Conservation (phyloP, 2,888 invertebrate species). For the Drosophila bunnanda region DNA sequence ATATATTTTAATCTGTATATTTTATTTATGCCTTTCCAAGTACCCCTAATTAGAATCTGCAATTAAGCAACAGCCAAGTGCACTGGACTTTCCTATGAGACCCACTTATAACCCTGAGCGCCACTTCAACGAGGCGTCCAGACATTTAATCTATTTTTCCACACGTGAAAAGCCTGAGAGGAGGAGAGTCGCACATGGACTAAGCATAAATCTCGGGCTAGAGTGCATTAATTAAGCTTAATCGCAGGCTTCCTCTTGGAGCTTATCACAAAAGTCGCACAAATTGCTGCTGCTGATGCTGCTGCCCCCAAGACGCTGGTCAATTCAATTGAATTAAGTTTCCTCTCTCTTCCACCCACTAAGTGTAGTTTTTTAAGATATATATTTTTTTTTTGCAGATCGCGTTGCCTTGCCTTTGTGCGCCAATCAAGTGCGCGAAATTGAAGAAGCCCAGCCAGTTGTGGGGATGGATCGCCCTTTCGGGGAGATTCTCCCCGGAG, state of each 20-base stretch:
- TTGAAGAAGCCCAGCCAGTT: slow-evolving; percentile 21
- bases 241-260: slow-evolving; percentile 70
- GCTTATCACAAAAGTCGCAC: slow-evolving; percentile 49
- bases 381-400: slow-evolving; percentile 30
- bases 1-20: no score
- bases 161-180: slow-evolving; percentile 39
- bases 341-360: slow-evolving; percentile 27
- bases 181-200: slow-evolving; percentile 19
- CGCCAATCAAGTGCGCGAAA: slow-evolving; percentile 45
- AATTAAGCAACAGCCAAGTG: slow-evolving; percentile 27
- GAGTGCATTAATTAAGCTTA: slow-evolving; percentile 76
- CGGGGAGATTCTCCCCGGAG: slow-evolving; percentile 5
- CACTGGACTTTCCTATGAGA: slow-evolving; percentile 3
- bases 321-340: slow-evolving; percentile 69
- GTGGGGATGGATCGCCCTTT: slow-evolving; percentile 26
- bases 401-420: slow-evolving; percentile 38
- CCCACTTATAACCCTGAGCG: slow-evolving; percentile 42
- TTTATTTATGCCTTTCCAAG: slow-evolving; percentile 13
- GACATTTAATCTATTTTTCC: slow-evolving; percentile 32
- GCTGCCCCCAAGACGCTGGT: slow-evolving; percentile 48
- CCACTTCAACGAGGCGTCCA: slow-evolving; percentile 45
- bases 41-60: slow-evolving; percentile 18
- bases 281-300: slow-evolving; percentile 28
- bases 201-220: slow-evolving; percentile 53
- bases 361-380: not conserved